Evolutionary conservation across 2,888 invertebrate species (phyloP), one percentile per base, ranked within the genome.

Genomic region (Cosmia trapezina): DNA sequence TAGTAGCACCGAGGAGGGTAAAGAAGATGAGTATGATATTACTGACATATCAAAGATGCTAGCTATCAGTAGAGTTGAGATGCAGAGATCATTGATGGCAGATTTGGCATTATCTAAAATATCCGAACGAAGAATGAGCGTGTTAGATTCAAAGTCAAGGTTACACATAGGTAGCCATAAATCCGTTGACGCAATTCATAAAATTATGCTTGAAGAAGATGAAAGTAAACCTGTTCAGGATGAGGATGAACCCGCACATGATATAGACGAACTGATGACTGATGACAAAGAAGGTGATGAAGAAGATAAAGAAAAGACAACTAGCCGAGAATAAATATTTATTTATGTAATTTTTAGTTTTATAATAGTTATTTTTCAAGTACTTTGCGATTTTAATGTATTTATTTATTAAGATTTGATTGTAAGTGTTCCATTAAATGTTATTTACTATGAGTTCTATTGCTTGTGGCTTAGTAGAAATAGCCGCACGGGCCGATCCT

Each of bases 21-120:
- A 85, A 63, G 87, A 81, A 43, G 87, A 88, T 66, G n/a, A 63
- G 0, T 91, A 91, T 28, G 89, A 89, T 28, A 73, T 86, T 63
- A 87, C 86, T 75, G 92, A 93, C 56, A 88, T 95, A 0, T 91
- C 91, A 14, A 92, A 91, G 76, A 81, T 89, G 77, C 78, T 95
- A 8, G 94, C 89, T 63, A 84, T 86, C 0, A 95, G 95, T 80
- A 96, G 93, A 83, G 51, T 92, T 11, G 93, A 95, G 75, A 92
- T 93, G 62, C 94, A 94, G 73, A 96, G 91, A 80, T 94, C 95
- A 22, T 91, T 96, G 70, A 89, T 96, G 88, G 94, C 92, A 85
- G 95, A 95, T 74, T 87, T 95, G 49, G 92, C 90, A 7, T 90
- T 91, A 54, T 94, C 95, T 5, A 91, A 93, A 73, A 85, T 87